Evolutionary conservation across 2,888 invertebrate genomes (phyloP), one percentile per base, ranked within the genome.

Genomic region (Megamerina dolium): DNA sequence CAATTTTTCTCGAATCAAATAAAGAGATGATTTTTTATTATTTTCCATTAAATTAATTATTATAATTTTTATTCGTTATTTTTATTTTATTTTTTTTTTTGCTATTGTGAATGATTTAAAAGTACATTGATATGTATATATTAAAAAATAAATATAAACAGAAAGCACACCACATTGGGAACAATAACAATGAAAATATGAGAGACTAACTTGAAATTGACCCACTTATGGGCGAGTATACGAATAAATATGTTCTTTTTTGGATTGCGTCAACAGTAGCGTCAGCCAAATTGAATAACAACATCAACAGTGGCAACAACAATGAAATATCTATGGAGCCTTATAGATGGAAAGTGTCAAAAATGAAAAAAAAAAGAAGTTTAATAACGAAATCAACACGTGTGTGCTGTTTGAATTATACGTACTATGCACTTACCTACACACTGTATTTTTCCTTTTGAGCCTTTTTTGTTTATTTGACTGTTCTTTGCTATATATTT

Each of bases 281-380:
- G 14, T 4, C 3, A 5, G 16, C 4, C n/a, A n/a, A n/a, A n/a
- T n/a, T n/a, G n/a, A 31, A 31, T 4, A 31, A 31, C 31, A 31
- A 39, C 49, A 49, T 45, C 49, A 47, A 46, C 49, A 47, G 49
- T 40, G 41, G 41, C 39, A 33, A 29, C 36, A 36, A 42, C 21
- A 37, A 14, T 8, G 30, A 23, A n/a, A n/a, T n/a, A n/a, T n/a
- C n/a, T n/a, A n/a, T n/a, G n/a, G n/a, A n/a, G n/a, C n/a, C n/a
- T n/a, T n/a, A n/a, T n/a, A n/a, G n/a, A n/a, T n/a, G n/a, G n/a
- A n/a, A n/a, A n/a, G n/a, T n/a, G n/a, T n/a, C n/a, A n/a, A n/a
- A n/a, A n/a, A n/a, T n/a, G n/a, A n/a, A n/a, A n/a, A n/a, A n/a
- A n/a, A n/a, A n/a, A n/a, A n/a, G n/a, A n/a, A n/a, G n/a, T n/a